Evolutionary conservation across 1,140 invertebrate species (phyloP), one percentile per base, ranked within the genome.

Genomic region (Drosophila nikananu): DNA sequence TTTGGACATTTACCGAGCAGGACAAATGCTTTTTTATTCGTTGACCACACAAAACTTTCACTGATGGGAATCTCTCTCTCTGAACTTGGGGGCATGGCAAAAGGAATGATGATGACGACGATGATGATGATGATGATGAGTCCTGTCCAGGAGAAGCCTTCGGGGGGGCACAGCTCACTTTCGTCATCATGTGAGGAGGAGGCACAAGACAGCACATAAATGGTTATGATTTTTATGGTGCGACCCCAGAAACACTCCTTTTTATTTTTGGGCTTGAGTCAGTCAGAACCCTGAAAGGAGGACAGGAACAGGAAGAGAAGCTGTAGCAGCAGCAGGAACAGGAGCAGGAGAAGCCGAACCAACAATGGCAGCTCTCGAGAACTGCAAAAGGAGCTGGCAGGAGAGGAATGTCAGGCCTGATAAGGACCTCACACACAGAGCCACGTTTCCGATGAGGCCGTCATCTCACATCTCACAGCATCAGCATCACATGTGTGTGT

Each of bases 171-270:
- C 9, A 25, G 13, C 35, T 39, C 54, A 27, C 19, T 39, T 64
- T 37, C 7, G 3, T 55, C 54, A 39, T 39, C 21, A 60, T 10
- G 25, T 60, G 54, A 57, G 54, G 54, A 57, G 54, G 5, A n/a
- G 54, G 52, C 52, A 19, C 10, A 44, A 49, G 52, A 41, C 82
- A 70, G 55, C 64, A 63, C 78, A 68, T 90, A 81, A 89, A 89
- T 80, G 86, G 65, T 90, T 89, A 89, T 90, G 84, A 90, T 90
- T 89, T 87, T 89, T 89, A 89, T 90, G 83, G 71, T 77, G 73
- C 52, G 64, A 70, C 62, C 71, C 79, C 62, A 70, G 35, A 68
- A 79, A 84, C 86, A 90, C 70, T 25, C 15, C 15, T 49, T 27
- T 49, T 49, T 42, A 19, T 49, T 78, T 77, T 87, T 12, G 64